Percentiles rank a stretch among this genome's conserved stretches.
These are phyloP conservation scores for Machaerirhynchus nigripectus DNA, from an alignment of 2,113 vertebrate species.

Conservation along the genomic window DNA sequence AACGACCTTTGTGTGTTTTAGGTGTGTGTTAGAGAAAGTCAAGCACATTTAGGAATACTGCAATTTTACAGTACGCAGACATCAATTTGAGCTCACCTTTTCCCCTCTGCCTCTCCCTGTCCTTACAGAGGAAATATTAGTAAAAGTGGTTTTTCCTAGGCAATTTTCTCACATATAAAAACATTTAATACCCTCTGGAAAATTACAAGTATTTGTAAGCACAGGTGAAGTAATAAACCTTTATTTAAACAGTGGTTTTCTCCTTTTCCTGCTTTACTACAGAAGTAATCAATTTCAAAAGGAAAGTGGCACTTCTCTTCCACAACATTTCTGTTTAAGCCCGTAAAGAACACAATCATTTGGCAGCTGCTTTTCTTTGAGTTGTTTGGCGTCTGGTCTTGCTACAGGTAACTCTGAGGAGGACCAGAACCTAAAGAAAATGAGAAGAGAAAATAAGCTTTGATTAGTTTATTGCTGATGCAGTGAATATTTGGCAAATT, in stretches of 20 bases:
- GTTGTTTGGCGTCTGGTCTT: background rate
- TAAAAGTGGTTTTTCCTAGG: background rate
- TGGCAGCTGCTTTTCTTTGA: background rate
- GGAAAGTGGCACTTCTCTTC: background rate
- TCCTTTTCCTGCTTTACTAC: background rate
- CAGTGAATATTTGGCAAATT: background rate
- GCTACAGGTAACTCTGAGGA: background rate
- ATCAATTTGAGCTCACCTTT: background rate
- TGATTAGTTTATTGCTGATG: background rate
- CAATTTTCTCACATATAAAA: background rate
- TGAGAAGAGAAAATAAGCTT: background rate
- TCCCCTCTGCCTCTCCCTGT: background rate
- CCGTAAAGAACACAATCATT: background rate
- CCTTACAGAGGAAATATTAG: background rate
- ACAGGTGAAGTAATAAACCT: background rate
- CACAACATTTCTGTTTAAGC: background rate
- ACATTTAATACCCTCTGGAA: background rate
- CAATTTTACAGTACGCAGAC: background rate
- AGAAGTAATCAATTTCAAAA: background rate
- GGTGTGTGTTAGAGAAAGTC: background rate
- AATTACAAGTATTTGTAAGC: background rate
- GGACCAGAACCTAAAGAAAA: background rate
- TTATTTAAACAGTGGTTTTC: background rate
- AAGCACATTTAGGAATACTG: background rate
- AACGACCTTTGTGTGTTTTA: background rate